Conservation (phyloP, 2,113 vertebrate species). For the Eurypyga helias region DNA sequence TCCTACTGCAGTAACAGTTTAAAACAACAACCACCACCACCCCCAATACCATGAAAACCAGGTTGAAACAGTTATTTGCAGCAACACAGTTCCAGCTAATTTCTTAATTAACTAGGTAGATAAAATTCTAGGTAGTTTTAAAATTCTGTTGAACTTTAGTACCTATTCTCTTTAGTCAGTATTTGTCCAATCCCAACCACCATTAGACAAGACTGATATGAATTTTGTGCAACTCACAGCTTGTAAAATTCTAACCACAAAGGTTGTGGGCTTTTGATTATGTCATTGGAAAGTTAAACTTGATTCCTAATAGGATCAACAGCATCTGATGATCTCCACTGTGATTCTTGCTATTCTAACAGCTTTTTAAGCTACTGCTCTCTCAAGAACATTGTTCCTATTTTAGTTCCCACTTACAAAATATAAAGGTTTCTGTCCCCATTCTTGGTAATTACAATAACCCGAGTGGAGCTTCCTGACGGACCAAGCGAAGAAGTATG, state of each 20-base stretch:
- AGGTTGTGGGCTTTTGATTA: neutral
- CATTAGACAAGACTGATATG: accelerated
- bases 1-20: neutral
- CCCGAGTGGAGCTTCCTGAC: neutral
- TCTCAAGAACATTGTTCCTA: neutral
- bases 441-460: neutral
- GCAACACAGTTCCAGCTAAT: neutral
- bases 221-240: neutral
- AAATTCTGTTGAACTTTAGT: neutral
- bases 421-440: neutral
- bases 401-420: neutral
- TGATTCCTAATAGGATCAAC: neutral
- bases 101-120: neutral
- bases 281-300: neutral
- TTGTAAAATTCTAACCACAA: neutral
- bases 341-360: neutral
- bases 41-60: neutral
- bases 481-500: neutral
- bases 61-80: neutral
- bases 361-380: neutral
- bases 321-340: neutral
- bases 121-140: neutral
- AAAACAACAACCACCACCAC: neutral
- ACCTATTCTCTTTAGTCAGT: neutral
- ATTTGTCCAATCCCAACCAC: neutral